These are phyloP conservation scores for Geococcyx californianus DNA, from an alignment of 2,113 vertebrate genomes.

Conservation along the genomic window DNA sequence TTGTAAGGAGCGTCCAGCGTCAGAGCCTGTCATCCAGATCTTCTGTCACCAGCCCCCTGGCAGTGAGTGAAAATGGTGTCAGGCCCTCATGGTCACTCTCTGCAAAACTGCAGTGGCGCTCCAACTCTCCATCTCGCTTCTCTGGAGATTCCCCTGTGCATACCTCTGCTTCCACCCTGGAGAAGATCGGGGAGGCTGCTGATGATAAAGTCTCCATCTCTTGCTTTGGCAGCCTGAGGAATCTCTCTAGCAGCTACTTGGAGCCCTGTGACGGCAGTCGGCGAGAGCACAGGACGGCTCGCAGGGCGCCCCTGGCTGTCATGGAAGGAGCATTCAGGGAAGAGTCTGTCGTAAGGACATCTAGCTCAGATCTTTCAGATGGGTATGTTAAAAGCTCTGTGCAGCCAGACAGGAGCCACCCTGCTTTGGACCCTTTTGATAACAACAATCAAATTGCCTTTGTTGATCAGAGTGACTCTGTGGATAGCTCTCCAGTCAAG, in stretches of 20 bases:
- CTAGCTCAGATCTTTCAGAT: slow-evolving; percentile 71
- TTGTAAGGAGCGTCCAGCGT: slow-evolving; percentile 94
- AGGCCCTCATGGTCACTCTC: slow-evolving; percentile 93
- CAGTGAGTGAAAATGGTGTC: slow-evolving; percentile 85
- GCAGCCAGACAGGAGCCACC: slow-evolving; percentile 75
- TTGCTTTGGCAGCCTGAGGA: slow-evolving; percentile 87
- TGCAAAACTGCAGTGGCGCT: slow-evolving; percentile 92
- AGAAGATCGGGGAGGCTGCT: slow-evolving; percentile 89
- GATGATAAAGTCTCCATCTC: slow-evolving; percentile 93
- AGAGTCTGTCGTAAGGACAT: slow-evolving; percentile 75
- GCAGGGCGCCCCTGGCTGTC: slow-evolving; percentile 88
- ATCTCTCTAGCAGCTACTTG: slow-evolving; percentile 75
- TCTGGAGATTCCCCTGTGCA: slow-evolving; percentile 90
- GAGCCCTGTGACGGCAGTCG: slow-evolving; percentile 75
- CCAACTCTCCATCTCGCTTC: slow-evolving; percentile 91
- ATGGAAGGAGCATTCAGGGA: slow-evolving; percentile 87
- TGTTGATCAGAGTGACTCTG: slow-evolving; percentile 87
- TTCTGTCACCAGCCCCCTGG: slow-evolving; percentile 92
- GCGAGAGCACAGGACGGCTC: slow-evolving; percentile 82
- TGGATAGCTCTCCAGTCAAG: slow-evolving; percentile 84
- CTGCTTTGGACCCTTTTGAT: slow-evolving; percentile 83
- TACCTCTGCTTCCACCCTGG: slow-evolving; percentile 85
- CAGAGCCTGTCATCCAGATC: slow-evolving; percentile 93
- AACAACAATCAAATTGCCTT: slow-evolving; percentile 94
- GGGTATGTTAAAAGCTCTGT: slow-evolving; percentile 75